These are phyloP conservation scores for Nemotelus pantherinus DNA, from an alignment of 2,888 invertebrate genomes.

Conservation along the genomic window DNA sequence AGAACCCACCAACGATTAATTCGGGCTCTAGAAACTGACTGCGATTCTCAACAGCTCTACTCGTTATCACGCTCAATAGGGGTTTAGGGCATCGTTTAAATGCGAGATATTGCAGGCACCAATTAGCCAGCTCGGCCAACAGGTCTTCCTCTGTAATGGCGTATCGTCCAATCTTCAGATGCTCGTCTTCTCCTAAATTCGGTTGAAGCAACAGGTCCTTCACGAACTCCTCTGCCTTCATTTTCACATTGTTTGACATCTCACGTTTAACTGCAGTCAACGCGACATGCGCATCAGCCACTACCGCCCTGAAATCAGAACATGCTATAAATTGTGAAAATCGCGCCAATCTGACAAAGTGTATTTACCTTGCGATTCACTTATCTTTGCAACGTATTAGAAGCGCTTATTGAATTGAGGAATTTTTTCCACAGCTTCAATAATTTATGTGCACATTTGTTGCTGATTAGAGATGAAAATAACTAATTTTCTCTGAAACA, in stretches of 20 bases:
- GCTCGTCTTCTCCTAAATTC: conserved; percentile 14
- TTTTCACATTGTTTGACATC: conserved; percentile 28
- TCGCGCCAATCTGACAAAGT: conserved; percentile 10
- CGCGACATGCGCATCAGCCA: neutral
- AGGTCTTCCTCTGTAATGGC: conserved; percentile 13
- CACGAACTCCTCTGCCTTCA: conserved; percentile 27
- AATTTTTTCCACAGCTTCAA: too few relatives aligned
- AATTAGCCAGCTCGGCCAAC: conserved; percentile 18
- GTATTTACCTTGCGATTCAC: conserved; percentile 21
- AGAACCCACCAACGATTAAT: neutral
- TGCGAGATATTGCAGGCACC: conserved; percentile 25
- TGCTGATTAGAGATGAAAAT: too few relatives aligned
- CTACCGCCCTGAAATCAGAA: conserved; percentile 1
- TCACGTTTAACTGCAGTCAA: neutral
- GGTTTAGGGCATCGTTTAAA: conserved; percentile 25
- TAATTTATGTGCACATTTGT: too few relatives aligned
- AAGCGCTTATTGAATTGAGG: too few relatives aligned
- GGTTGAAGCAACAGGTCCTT: conserved; percentile 12
- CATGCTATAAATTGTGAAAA: neutral
- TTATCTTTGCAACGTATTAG: conserved; percentile 7
- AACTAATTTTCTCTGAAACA: conserved; percentile 14
- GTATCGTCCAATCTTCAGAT: conserved; percentile 23
- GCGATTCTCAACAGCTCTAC: neutral
- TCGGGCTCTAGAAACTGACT: conserved; percentile 14
- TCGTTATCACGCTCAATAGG: neutral